Evolutionary conservation across 2,113 vertebrate species (phyloP).

Genomic region (Panurus biarmicus): DNA sequence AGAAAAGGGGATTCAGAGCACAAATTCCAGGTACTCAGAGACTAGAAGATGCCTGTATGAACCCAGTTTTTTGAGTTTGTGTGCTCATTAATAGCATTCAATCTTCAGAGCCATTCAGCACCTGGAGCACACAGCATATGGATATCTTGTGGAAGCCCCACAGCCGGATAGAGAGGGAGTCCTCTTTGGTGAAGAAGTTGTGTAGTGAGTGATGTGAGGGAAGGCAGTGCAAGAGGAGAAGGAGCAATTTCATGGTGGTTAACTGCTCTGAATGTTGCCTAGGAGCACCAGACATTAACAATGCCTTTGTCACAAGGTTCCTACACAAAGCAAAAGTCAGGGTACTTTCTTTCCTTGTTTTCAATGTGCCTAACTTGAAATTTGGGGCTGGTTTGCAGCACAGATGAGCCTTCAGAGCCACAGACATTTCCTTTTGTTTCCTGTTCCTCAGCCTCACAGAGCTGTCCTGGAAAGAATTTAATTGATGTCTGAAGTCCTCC

Average conservation of each 20-base stretch:
- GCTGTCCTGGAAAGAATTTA: background rate
- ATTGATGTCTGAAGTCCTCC: background rate
- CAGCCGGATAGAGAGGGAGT: background rate
- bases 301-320: background rate
- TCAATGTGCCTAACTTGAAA: background rate
- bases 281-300: background rate
- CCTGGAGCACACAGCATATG: background rate
- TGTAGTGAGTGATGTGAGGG: background rate
- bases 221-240: background rate
- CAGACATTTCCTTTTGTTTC: background rate
- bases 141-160: background rate
- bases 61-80: background rate
- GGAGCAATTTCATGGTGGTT: background rate
- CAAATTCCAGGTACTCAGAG: background rate
- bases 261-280: background rate
- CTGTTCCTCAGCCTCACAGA: background rate
- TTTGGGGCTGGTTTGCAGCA: background rate
- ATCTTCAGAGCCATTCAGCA: background rate
- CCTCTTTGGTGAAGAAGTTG: background rate
- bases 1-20: background rate
- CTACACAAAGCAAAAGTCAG: background rate
- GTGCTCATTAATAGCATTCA: rapidly evolving
- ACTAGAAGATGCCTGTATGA: background rate
- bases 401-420: background rate
- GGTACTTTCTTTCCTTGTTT: background rate